Conservation (phyloP, 2,113 vertebrate species). For the Archilochus colubris region DNA sequence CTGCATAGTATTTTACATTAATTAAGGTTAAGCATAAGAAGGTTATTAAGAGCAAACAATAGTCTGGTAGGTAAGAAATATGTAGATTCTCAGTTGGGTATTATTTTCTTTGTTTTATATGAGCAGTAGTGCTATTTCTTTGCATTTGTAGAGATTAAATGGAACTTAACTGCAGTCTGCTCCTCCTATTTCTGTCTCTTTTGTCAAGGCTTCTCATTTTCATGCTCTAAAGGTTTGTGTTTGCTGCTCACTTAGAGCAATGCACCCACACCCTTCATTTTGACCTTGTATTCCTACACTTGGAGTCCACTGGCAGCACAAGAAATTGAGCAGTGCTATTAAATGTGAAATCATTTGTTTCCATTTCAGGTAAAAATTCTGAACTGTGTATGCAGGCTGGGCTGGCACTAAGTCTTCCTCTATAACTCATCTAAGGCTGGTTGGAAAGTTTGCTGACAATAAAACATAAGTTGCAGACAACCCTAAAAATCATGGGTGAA, state of each 20-base stretch:
- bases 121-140: background rate
- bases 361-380: background rate
- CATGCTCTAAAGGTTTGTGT: background rate
- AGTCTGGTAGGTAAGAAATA: background rate
- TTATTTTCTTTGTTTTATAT: background rate
- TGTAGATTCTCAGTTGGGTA: fast-evolving
- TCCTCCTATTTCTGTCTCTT: background rate
- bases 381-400: background rate
- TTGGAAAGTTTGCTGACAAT: background rate
- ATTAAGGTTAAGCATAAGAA: background rate
- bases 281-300: background rate
- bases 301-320: background rate
- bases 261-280: background rate
- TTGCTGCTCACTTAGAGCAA: background rate
- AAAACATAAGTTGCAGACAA: fast-evolving
- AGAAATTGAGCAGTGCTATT: background rate
- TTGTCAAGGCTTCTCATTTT: background rate
- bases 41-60: background rate
- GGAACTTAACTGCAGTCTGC: background rate
- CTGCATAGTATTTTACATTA: background rate
- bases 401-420: background rate
- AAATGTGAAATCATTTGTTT: background rate
- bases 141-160: background rate
- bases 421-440: background rate
- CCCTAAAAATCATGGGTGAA: background rate